A percentile compares a stretch with the other conserved stretches of the same genome.
Conservation (phyloP, 2,113 vertebrate genomes). For the Rhagologus leucostigma region DNA sequence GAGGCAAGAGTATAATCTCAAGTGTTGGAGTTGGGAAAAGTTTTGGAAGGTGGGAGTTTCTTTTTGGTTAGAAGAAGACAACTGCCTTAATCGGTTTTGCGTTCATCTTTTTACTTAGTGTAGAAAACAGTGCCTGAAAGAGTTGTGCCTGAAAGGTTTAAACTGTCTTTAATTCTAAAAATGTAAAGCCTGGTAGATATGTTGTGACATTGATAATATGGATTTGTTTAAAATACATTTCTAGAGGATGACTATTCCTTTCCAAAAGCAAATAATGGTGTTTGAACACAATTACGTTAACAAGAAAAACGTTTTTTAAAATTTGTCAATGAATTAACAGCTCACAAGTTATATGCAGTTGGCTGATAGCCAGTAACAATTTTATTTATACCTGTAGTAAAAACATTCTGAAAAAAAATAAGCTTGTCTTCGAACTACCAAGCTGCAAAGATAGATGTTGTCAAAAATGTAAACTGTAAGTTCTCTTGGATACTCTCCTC, state of each 20-base stretch:
- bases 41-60: not conserved
- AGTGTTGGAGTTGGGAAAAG: not conserved
- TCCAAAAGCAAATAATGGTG: not conserved
- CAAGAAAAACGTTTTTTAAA: not conserved
- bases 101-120: not conserved
- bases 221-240: not conserved
- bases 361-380: not conserved
- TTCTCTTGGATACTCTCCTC: not conserved
- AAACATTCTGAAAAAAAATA: not conserved
- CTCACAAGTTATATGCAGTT: not conserved
- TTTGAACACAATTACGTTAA: not conserved
- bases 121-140: not conserved
- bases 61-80: not conserved
- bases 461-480: not conserved
- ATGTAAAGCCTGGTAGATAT: not conserved
- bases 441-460: not conserved
- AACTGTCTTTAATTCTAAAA: not conserved
- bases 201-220: not conserved
- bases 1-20: fast-evolving
- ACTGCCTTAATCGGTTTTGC: not conserved
- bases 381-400: not conserved
- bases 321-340: not conserved
- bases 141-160: not conserved
- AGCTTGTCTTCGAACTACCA: not conserved
- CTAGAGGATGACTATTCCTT: not conserved